These are phyloP conservation scores for Lepus europaeus DNA, from an alignment of 2,113 vertebrate species.

Conservation along the genomic window DNA sequence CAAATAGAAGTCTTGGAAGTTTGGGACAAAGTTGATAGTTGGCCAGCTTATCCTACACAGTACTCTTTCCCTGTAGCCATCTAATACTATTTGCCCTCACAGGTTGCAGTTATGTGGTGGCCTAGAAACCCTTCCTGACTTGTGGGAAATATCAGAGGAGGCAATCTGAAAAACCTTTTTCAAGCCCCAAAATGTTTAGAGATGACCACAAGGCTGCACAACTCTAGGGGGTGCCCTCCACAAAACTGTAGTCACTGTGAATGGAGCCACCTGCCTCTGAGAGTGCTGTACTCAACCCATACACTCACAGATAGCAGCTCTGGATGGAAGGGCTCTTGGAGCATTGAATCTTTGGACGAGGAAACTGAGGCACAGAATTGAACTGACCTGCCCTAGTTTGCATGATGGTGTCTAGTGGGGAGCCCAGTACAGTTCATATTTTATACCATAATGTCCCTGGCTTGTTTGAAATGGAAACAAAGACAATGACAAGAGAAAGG, in stretches of 20 bases:
- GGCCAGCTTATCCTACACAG: background rate
- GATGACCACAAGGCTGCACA: background rate
- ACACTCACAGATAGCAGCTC: background rate
- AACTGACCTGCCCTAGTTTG: background rate
- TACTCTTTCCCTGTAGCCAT: background rate
- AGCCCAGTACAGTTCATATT: background rate
- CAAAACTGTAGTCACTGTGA: background rate
- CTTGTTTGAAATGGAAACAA: background rate
- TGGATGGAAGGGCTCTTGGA: background rate
- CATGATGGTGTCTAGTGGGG: no score
- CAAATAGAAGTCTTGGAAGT: background rate
- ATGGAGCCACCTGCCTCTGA: accelerated
- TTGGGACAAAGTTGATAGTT: background rate
- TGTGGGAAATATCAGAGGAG: background rate
- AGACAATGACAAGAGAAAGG: background rate
- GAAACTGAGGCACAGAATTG: background rate
- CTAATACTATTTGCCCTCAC: no score
- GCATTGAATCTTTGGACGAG: background rate
- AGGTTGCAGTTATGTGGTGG: background rate
- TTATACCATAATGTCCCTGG: background rate
- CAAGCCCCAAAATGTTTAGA: background rate
- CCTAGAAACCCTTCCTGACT: background rate
- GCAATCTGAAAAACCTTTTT: background rate
- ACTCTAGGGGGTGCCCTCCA: background rate
- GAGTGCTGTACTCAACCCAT: background rate